Percentiles rank a stretch among this genome's conserved stretches.
Conservation (phyloP, 2,797 vertebrate genomes). For the Acanthopagrus latus region DNA sequence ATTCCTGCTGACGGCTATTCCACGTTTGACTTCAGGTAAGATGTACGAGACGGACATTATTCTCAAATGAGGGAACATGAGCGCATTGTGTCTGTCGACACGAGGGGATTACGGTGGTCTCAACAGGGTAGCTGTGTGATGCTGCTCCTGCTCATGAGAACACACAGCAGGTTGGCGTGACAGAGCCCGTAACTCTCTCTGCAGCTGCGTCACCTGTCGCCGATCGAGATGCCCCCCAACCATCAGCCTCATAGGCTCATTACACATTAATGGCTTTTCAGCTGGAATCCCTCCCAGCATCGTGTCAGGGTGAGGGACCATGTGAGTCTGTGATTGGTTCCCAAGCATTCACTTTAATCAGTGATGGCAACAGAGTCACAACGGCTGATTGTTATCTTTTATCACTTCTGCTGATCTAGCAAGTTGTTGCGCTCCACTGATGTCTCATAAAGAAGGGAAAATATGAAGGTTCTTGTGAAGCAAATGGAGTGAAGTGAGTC, state of each 20-base stretch:
- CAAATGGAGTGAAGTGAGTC: conserved; percentile 15
- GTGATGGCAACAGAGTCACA: background rate
- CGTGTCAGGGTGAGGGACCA: background rate
- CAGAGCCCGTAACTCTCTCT: background rate
- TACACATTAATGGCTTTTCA: conserved; percentile 29
- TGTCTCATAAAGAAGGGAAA: background rate
- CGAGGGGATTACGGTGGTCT: background rate
- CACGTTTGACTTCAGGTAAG: background rate
- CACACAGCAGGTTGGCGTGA: background rate
- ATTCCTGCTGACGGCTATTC: background rate
- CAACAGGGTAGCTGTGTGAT: background rate
- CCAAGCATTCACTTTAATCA: background rate
- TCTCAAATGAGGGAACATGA: background rate
- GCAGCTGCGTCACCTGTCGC: conserved; percentile 7
- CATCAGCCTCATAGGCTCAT: conserved; percentile 33
- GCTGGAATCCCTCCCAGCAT: background rate
- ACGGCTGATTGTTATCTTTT: background rate
- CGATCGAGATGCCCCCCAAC: background rate
- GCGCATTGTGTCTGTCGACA: background rate
- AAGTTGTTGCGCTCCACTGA: background rate
- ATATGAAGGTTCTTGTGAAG: background rate
- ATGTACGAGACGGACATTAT: background rate
- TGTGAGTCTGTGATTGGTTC: conserved; percentile 5
- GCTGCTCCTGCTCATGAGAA: conserved; percentile 18
- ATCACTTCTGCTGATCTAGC: background rate